Conservation (phyloP, 1,140 invertebrate genomes). For the Drosophila arizonae region DNA sequence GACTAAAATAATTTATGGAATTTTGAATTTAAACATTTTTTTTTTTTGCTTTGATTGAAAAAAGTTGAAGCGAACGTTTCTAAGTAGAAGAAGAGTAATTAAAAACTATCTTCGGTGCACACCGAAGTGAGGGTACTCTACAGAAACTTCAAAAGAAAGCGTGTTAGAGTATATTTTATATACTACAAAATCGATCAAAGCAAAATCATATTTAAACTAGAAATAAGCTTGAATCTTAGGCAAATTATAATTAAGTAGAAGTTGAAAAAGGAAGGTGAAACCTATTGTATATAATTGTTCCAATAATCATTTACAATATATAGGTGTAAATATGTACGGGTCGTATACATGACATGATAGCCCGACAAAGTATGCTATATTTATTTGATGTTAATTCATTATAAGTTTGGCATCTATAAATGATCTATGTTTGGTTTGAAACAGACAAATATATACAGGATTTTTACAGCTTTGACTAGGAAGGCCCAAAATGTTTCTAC, state of each 20-base stretch:
- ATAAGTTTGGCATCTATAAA: background rate
- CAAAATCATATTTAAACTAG: slow-evolving; percentile 36
- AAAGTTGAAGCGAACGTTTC: slow-evolving; percentile 20
- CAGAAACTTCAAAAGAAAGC: background rate
- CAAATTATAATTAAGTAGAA: slow-evolving; percentile 40
- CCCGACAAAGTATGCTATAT: slow-evolving; percentile 12
- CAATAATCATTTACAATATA: too few relatives aligned
- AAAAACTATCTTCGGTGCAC: slow-evolving; percentile 23
- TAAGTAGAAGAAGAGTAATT: slow-evolving; percentile 12
- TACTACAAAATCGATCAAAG: slow-evolving; percentile 30
- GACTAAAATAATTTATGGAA: slow-evolving; percentile 17
- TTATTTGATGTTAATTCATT: background rate
- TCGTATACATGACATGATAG: background rate
- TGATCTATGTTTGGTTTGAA: background rate
- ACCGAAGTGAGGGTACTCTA: slow-evolving; percentile 22
- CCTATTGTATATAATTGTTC: slow-evolving; percentile 3
- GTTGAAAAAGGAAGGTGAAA: background rate
- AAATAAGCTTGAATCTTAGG: slow-evolving; percentile 50
- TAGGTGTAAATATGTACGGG: too few relatives aligned
- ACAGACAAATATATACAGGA: slow-evolving; percentile 5
- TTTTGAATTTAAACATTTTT: background rate
- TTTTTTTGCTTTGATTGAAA: slow-evolving; percentile 4
- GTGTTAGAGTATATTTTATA: background rate
- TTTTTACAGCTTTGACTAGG: background rate
- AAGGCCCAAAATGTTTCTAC: too few relatives aligned